Base-by-base conservation (phyloP, 92 coral and sea anemone species). In the Montipora capitata region DNA sequence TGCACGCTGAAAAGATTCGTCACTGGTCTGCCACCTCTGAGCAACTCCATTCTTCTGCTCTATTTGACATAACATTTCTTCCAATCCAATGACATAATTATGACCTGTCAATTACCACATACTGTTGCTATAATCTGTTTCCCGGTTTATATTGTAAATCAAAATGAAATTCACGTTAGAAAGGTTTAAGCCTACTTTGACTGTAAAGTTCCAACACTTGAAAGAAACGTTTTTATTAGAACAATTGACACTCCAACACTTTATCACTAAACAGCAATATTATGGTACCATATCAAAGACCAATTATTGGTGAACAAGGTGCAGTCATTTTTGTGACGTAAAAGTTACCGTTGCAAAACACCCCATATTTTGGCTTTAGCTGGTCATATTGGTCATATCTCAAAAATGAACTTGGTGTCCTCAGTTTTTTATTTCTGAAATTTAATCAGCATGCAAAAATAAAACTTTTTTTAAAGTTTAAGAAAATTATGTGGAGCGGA, bases 21-120 rank as follows among this genome's bases (percentile, higher is more conserved):
- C 85, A 42, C 66, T 62, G 27, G 40, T 27, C 38, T 40, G 68
- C 90, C 90, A 85, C 16, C 90, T 80, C 38, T 49, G 70, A 38
- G 45, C 64, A 63, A 77, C 61, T 20, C 42, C 16, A 42, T 43
- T 42, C 38, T 77, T 58, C 45, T 71, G 87, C 61, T 85, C 77
- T 61, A 62, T 77, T 41, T 63, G 45, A 15, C 38, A 59, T 40
- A 85, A 71, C 39, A 85, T 76, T 14, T 67, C 90, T 57, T 85
- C 90, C 41, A 85, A 61, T 51, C 90, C 77, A 81, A 74, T 42
- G 61, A 54, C 61, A 12, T 54, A 54, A 54, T 54, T 12, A 54
- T 54, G 61, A 54, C 61, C 61, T 54, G 61, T 54, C 61, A 54
- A 54, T 8, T 54, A 54, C 16, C 12, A 54, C 15, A 54, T 54